A percentile compares a stretch with the other conserved stretches of the same genome.
Evolutionary conservation across 2,888 invertebrate species (phyloP).

Genomic region (Drosophila anceps): DNA sequence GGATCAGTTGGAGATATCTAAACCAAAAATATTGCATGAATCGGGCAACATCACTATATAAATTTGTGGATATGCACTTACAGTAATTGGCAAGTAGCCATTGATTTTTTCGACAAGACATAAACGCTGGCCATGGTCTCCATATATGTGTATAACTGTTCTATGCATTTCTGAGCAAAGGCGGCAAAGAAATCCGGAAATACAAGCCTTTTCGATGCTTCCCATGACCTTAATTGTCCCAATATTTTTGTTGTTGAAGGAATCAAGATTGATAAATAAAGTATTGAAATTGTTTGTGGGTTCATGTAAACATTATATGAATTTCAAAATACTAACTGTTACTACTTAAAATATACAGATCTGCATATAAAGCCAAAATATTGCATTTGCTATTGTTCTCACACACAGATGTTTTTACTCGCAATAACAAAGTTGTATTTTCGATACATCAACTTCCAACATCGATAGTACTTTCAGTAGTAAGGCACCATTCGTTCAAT

Average conservation of each 20-base stretch:
- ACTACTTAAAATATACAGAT: conserved; percentile 14
- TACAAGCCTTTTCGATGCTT: conserved; percentile 91
- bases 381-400: conserved; percentile 34
- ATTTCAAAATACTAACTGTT: not conserved
- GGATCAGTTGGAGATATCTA: conserved; percentile 89
- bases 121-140: conserved; percentile 91
- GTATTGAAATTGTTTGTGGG: not conserved
- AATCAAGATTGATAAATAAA: not conserved
- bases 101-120: conserved; percentile 92
- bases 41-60: not conserved
- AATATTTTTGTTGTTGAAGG: conserved; percentile 10
- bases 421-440: conserved; percentile 38
- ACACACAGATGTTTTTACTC: conserved; percentile 44
- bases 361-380: conserved; percentile 16
- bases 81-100: conserved; percentile 92
- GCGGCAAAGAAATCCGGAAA: conserved; percentile 94
- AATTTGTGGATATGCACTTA: conserved; percentile 83
- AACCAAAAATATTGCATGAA: conserved; percentile 7
- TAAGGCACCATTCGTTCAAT: not conserved
- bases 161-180: conserved; percentile 94
- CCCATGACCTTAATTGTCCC: conserved; percentile 87
- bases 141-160: conserved; percentile 92
- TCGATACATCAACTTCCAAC: conserved; percentile 22
- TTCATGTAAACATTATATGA: not conserved
- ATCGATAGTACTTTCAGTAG: conserved; percentile 28